Base-by-base conservation (phyloP, 2,797 vertebrate genomes). In the Enteromius trimaculatus region DNA sequence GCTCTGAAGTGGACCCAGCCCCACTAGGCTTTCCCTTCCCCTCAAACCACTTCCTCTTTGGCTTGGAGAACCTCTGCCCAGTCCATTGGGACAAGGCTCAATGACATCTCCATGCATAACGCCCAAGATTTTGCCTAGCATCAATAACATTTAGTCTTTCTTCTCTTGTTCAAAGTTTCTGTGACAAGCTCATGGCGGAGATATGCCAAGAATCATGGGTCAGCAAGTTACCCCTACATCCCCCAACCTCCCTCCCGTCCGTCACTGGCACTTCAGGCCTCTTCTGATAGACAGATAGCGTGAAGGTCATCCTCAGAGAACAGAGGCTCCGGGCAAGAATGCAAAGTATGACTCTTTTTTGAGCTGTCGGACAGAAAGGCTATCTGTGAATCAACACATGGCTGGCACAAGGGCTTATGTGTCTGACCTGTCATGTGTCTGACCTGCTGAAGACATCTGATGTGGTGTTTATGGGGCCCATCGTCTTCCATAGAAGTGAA, bases 251-350 rank as follows among this genome's bases (percentile, higher is more conserved):
- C 60, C 51, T 21, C 53, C 72, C 39, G 83, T 68, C 81, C 77
- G 83, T 69, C 72, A 76, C 49, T 86, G 87, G 72, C 69, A 77
- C 65, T 88, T 88, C 86, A 92, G 91, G 91, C 88, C 91, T 92
- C 91, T 90, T 90, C 90, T 91, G 94, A 95, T 93, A 89, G 89
- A 94, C 92, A 93, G 94, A 95, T 94, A 94, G 93, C 89, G 77
- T 93, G 92, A 94, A 95, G 93, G 94, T 95, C 94, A 94, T 91
- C 90, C 89, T 79, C 87, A 91, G 91, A 93, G 91, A 92, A 93
- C 90, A 87, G 89, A 92, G 92, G 88, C 93, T 93, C 88, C n/a
- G 68, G 85, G 87, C 82, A 93, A 91, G 94, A 93, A 94, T 94
- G 92, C 86, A 86, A 89, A 92, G 93, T 94, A 95, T 93, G 92